Conservation (phyloP, 2,888 invertebrate genomes). For the Perizoma flavofasciatum region DNA sequence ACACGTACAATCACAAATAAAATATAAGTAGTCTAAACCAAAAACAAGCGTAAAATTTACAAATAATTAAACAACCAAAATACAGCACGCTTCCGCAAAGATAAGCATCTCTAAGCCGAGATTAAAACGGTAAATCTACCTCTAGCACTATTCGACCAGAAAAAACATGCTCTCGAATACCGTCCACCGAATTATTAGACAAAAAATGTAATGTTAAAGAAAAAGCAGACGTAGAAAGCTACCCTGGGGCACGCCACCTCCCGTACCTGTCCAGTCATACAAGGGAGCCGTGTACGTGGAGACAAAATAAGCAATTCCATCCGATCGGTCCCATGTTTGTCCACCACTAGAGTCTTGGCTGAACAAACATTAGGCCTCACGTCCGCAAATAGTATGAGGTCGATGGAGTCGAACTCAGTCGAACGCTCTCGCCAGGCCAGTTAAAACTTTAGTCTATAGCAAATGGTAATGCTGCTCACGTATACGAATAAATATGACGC, state of each 20-base stretch:
- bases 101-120: slow-evolving; percentile 61
- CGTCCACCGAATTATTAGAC: slow-evolving; percentile 67
- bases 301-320: slow-evolving; percentile 84
- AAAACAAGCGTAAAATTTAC: slow-evolving; percentile 51
- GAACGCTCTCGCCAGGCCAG: slow-evolving; percentile 61
- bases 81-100: slow-evolving; percentile 62
- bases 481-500: slow-evolving; percentile 44
- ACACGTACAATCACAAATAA: too few species aligned
- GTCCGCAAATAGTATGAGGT: slow-evolving; percentile 80
- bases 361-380: slow-evolving; percentile 79
- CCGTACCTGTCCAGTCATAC: slow-evolving; percentile 68
- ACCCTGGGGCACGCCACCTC: slow-evolving; percentile 67
- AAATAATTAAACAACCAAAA: slow-evolving; percentile 61
- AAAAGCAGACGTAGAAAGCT: slow-evolving; percentile 57
- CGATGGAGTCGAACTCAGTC: slow-evolving; percentile 74
- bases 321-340: slow-evolving; percentile 81
- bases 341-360: slow-evolving; percentile 82
- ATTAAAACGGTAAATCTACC: slow-evolving; percentile 68
- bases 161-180: slow-evolving; percentile 63
- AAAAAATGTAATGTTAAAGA: slow-evolving; percentile 57
- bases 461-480: slow-evolving; percentile 41
- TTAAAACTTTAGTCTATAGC: slow-evolving; percentile 58
- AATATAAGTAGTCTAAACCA: slow-evolving; percentile 29
- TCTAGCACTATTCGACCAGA: slow-evolving; percentile 56
- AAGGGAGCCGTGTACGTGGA: slow-evolving; percentile 78